A percentile compares a stretch with the other conserved stretches of the same genome.
Conservation (phyloP, 2,113 vertebrate genomes). For the Raja brachyura region DNA sequence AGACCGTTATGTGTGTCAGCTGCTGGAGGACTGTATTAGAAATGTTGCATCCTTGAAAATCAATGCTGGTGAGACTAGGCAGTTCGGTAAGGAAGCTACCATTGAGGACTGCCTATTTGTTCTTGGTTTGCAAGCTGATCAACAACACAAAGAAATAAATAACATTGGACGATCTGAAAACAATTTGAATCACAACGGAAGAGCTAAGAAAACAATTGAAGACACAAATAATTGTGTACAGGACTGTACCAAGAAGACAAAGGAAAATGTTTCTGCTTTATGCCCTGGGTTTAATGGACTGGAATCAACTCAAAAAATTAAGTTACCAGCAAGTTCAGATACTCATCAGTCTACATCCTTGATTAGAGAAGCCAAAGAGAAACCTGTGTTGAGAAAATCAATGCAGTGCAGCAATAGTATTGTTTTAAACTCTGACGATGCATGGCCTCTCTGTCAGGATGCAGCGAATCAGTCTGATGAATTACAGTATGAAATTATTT, state of each 20-base stretch:
- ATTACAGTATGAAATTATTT: background rate
- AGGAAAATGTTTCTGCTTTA: background rate
- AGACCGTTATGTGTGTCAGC: conserved; percentile 50
- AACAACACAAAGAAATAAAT: conserved; percentile 30
- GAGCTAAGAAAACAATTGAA: background rate
- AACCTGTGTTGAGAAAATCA: background rate
- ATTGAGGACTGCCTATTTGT: conserved; percentile 4
- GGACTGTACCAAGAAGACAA: background rate
- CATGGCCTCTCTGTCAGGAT: background rate
- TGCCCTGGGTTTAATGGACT: background rate
- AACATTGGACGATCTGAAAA: background rate
- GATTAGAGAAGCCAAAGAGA: background rate
- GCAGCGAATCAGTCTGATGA: background rate
- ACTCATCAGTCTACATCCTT: background rate
- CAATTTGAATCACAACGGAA: background rate
- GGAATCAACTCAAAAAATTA: background rate
- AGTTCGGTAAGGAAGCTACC: conserved; percentile 42
- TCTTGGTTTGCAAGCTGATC: background rate
- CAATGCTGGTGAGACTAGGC: conserved; percentile 9
- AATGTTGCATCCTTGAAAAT: conserved; percentile 61
- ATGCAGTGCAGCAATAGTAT: background rate
- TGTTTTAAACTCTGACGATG: background rate
- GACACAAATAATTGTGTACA: background rate
- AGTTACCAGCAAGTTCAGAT: background rate
- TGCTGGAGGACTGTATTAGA: conserved; percentile 55